phyloP scores from a whole-genome alignment of 2,888 invertebrate genomes.

The Archips crataeganus region DNA sequence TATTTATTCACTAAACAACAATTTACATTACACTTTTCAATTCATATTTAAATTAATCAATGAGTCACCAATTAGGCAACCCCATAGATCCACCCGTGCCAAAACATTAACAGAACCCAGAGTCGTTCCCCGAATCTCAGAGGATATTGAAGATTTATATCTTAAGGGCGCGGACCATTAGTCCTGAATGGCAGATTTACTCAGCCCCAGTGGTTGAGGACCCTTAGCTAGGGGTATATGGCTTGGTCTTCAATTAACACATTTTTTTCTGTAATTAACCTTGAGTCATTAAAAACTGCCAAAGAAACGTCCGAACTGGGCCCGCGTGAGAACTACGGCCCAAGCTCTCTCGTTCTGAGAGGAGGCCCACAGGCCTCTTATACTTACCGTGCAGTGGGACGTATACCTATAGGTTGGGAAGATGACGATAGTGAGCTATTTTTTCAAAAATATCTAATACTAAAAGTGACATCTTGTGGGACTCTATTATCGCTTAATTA shows the following conservation, averaged over 20 bases:
- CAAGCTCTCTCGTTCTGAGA: too few relatives aligned
- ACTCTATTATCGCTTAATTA: too few relatives aligned
- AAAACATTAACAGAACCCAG: slow-evolving; percentile 43
- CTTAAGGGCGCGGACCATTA: slow-evolving; percentile 45
- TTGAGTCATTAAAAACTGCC: too few relatives aligned
- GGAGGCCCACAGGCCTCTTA: too few relatives aligned
- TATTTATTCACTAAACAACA: too few relatives aligned
- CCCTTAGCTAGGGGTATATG: slow-evolving; percentile 26
- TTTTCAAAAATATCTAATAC: too few relatives aligned
- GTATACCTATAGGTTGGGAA: too few relatives aligned
- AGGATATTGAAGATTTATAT: slow-evolving; percentile 47
- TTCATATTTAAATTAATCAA: slow-evolving; percentile 13
- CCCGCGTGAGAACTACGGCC: too few relatives aligned
- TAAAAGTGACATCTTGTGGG: too few relatives aligned
- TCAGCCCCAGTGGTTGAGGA: slow-evolving; percentile 26
- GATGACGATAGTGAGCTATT: too few relatives aligned
- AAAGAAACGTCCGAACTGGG: too few relatives aligned
- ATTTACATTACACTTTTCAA: background rate
- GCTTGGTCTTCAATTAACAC: background rate
- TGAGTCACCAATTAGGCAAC: slow-evolving; percentile 34
- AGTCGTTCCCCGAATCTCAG: slow-evolving; percentile 39
- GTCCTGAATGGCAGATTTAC: slow-evolving; percentile 47
- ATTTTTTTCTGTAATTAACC: background rate
- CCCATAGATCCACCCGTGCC: slow-evolving; percentile 27
- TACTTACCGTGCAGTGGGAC: too few relatives aligned